Evolutionary conservation across 2,888 invertebrate species (phyloP), one percentile per base, ranked within the genome.

Genomic region (Cosmia trapezina): DNA sequence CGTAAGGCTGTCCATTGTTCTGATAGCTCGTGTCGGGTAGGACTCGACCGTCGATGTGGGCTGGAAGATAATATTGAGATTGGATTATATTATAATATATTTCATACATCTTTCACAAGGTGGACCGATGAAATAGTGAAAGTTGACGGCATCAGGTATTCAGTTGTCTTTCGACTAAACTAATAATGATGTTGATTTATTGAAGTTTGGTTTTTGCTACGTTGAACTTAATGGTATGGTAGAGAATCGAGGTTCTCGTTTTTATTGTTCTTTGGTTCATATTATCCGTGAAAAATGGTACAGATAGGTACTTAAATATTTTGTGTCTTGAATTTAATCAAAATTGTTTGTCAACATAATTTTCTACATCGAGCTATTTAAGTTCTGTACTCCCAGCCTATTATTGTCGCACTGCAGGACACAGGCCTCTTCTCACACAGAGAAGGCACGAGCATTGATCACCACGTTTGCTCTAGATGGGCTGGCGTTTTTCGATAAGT

Each of bases 1-100:
- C 94, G 92, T 98, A 98, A 4, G 96, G 91, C 17, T 97, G 96
- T 0, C 96, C 97, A 81, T 97, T 96, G 86, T 97, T 97, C 82
- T 94, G 96, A 88, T 96, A 96, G 11, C 90, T 95, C 2, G 93
- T 96, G 7, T 92, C 84, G 0, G 96, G 96, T 0, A 96, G 91
- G 0, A 94, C 90, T 37, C 96, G 89, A 2, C 96, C 96, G 71
- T 96, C 96, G 68, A 96, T 96, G 88, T 95, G 93, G 61, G 93
- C 96, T 96, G 87, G 11, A 85, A 84, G 41, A 45, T 66, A 67
- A 22, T 41, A n/a, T 14, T 41, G 0, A 6, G 4, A 33, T 49
- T 49, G 49, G 17, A 19, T 49, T 8, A 49, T n/a, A n/a, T n/a
- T n/a, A n/a, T n/a, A n/a, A n/a, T 49, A 49, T 19, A 49, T 49